Percentiles rank a stretch among this genome's conserved stretches.
Conservation (phyloP, 92 coral and sea anemone genomes). For the Siderastrea siderea region DNA sequence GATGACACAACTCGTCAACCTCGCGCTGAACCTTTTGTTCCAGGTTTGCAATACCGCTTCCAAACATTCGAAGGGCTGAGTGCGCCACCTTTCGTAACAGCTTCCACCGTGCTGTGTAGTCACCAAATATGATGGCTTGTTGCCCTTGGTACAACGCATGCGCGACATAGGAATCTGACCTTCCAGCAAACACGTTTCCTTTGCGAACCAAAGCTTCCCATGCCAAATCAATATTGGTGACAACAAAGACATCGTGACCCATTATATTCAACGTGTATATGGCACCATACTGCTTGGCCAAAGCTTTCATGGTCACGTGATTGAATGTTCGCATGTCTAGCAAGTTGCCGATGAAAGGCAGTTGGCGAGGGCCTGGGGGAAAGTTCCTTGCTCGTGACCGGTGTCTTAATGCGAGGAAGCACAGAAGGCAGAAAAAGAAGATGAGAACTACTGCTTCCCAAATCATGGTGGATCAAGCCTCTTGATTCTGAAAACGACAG, state of each 20-base stretch:
- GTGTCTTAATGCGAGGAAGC: neutral
- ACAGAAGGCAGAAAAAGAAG: neutral
- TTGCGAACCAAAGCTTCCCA: slow-evolving; percentile 72
- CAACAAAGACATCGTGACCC: slow-evolving; percentile 42
- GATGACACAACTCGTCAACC: slow-evolving; percentile 48
- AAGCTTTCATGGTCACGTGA: slow-evolving; percentile 58
- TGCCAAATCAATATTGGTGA: slow-evolving; percentile 67
- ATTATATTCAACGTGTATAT: slow-evolving; percentile 57
- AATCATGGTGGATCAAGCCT: neutral
- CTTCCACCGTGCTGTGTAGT: slow-evolving; percentile 50
- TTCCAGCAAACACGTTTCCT: slow-evolving; percentile 72
- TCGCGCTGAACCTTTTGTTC: slow-evolving; percentile 54
- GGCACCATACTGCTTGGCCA: slow-evolving; percentile 69
- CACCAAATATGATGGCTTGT: slow-evolving; percentile 53
- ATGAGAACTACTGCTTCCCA: neutral
- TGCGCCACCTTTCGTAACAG: slow-evolving; percentile 67
- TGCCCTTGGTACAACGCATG: slow-evolving; percentile 34
- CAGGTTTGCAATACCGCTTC: slow-evolving; percentile 46
- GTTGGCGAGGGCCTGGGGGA: slow-evolving; percentile 75
- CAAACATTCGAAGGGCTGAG: slow-evolving; percentile 69
- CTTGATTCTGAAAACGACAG: too few relatives aligned
- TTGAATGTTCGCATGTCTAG: slow-evolving; percentile 54
- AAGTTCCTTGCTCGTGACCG: slow-evolving; percentile 13
- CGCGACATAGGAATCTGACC: slow-evolving; percentile 46
- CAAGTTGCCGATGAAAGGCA: slow-evolving; percentile 73